phyloP scores from a whole-genome alignment of 2,113 vertebrate genomes.

The Alexandromys fortis region DNA sequence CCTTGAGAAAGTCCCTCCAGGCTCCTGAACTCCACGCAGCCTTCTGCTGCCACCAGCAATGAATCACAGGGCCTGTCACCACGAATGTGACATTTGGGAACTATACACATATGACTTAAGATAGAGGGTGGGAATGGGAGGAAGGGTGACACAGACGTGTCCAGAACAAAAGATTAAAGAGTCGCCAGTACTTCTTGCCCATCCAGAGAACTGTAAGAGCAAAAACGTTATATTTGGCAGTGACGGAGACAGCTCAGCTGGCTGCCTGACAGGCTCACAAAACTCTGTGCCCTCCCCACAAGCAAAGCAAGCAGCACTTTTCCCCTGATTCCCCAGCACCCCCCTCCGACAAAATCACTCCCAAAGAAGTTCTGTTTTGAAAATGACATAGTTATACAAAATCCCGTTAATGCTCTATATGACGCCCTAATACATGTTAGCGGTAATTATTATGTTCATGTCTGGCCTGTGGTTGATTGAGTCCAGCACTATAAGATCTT shows the following conservation, averaged over 20 bases:
- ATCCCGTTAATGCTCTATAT: neutral
- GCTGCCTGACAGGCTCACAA: neutral
- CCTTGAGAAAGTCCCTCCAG: slow-evolving; percentile 36
- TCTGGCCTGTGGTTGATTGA: neutral
- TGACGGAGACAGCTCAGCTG: neutral
- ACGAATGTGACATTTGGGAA: slow-evolving; percentile 26
- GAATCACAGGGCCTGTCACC: slow-evolving; percentile 56
- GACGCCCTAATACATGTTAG: neutral
- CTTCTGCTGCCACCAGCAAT: neutral
- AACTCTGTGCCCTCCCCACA: neutral
- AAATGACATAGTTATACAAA: slow-evolving; percentile 33
- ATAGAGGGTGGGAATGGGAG: neutral
- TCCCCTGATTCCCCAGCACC: neutral
- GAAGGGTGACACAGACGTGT: neutral
- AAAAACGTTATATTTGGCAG: slow-evolving; percentile 10
- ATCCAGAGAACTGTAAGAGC: neutral
- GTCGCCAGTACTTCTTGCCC: neutral
- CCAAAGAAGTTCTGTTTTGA: slow-evolving; percentile 9
- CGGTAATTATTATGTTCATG: slow-evolving; percentile 49
- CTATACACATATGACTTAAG: slow-evolving; percentile 12
- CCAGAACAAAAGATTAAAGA: neutral
- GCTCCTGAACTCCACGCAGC: slow-evolving; percentile 26
- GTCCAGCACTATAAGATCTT: neutral
- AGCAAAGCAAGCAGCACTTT: neutral
- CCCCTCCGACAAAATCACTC: neutral